Conservation (phyloP, 2,113 vertebrate genomes). For the Erpornis zantholeuca region DNA sequence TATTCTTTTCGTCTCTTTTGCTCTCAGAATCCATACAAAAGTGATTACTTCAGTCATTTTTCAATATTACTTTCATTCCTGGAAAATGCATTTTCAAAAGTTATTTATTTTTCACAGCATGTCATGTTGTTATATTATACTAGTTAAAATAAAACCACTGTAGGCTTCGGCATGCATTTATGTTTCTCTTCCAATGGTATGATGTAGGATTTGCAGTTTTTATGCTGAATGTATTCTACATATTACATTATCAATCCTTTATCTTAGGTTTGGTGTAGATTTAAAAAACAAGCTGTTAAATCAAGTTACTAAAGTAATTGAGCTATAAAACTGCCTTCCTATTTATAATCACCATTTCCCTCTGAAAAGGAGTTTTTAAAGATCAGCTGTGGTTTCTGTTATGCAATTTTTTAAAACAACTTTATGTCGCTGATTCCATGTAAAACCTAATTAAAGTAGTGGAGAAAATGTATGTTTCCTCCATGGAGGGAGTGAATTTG, state of each 20-base stretch:
- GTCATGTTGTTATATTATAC: constrained; percentile 77
- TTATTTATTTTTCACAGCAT: constrained; percentile 80
- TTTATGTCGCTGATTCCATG: neutral
- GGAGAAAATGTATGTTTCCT: neutral
- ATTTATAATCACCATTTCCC: constrained; percentile 61
- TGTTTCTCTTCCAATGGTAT: constrained; percentile 53
- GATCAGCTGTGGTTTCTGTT: constrained; percentile 57
- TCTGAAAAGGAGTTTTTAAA: constrained; percentile 52
- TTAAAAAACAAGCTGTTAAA: constrained; percentile 71
- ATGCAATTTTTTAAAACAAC: constrained; percentile 44
- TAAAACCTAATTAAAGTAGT: constrained; percentile 10
- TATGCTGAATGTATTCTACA: constrained; percentile 68
- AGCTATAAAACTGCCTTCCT: constrained; percentile 69
- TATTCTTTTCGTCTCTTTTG: constrained; percentile 67
- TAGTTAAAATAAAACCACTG: constrained; percentile 81
- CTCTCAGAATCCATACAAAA: constrained; percentile 74
- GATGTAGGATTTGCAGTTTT: constrained; percentile 68
- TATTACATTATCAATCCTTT: constrained; percentile 72
- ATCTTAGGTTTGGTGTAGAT: constrained; percentile 65
- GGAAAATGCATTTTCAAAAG: constrained; percentile 79
- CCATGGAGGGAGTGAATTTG: neutral
- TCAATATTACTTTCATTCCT: constrained; percentile 79
- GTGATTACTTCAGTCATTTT: constrained; percentile 78
- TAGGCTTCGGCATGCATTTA: constrained; percentile 68
- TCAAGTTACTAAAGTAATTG: constrained; percentile 73